A percentile compares a stretch with the other conserved stretches of the same genome.
These are phyloP conservation scores for Sphenodon punctatus DNA, from an alignment of 2,797 vertebrate species.

Conservation along the genomic window DNA sequence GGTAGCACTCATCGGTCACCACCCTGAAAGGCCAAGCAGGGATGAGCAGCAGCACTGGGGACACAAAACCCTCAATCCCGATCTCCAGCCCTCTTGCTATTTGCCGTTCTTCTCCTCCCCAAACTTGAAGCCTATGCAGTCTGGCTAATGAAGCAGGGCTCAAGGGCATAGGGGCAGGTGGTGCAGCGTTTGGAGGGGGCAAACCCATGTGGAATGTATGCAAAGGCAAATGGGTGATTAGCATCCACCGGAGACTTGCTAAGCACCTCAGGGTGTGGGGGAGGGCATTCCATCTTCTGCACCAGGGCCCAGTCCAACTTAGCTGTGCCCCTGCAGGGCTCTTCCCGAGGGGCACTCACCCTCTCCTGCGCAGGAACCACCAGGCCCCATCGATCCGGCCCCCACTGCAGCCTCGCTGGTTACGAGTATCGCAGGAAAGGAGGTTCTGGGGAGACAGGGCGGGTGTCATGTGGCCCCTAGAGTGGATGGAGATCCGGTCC, in stretches of 20 bases:
- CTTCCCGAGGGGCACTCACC: constrained; percentile 70
- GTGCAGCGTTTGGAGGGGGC: too few relatives aligned
- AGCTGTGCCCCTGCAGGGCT: rapidly evolving
- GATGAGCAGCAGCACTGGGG: too few relatives aligned
- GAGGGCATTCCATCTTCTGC: too few relatives aligned
- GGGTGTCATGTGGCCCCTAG: constrained; percentile 96
- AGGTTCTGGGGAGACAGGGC: constrained; percentile 94
- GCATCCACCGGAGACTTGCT: too few relatives aligned
- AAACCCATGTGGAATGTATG: too few relatives aligned
- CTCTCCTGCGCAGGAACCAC: constrained; percentile 92
- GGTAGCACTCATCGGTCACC: constrained; percentile 94
- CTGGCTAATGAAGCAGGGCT: too few relatives aligned
- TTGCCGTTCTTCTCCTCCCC: background rate
- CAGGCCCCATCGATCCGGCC: constrained; percentile 92
- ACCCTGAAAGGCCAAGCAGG: constrained; percentile 75
- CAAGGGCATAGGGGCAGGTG: too few relatives aligned
- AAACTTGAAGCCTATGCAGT: rapidly evolving
- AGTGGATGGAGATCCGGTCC: constrained; percentile 95
- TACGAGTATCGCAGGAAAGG: constrained; percentile 92
- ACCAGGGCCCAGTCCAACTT: too few relatives aligned
- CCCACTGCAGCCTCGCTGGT: constrained; percentile 91
- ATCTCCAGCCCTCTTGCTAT: background rate
- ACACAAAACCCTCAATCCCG: too few relatives aligned
- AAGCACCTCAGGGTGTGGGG: too few relatives aligned
- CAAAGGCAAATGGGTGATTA: too few relatives aligned